Conservation (phyloP, 2,113 vertebrate species). For the human (Homo sapiens) region GRCh38 chr2:86444001-86444500, state of each 20-base stretch:
- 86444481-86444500: neutral
- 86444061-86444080: neutral
- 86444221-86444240: neutral
- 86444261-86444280: neutral
- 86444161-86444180: constrained; percentile 46
- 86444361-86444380: neutral
- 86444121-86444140: neutral
- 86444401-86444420: neutral
- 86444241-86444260: neutral
- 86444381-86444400: neutral
- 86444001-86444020: constrained; percentile 31
- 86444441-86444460: neutral
- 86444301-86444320: constrained; percentile 38
- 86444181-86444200: constrained; percentile 26
- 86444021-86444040: neutral
- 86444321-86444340: constrained; percentile 18
- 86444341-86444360: constrained; percentile 3
- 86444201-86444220: neutral
- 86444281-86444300: neutral
- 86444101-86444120: neutral
- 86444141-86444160: neutral
- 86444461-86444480: constrained; percentile 22
- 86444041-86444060: neutral
- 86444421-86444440: constrained; percentile 17
- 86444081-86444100: neutral